Evolutionary conservation across 2,113 vertebrate genomes (phyloP), one percentile per base, ranked within the genome.

Genomic region (Pelodiscus sinensis): DNA sequence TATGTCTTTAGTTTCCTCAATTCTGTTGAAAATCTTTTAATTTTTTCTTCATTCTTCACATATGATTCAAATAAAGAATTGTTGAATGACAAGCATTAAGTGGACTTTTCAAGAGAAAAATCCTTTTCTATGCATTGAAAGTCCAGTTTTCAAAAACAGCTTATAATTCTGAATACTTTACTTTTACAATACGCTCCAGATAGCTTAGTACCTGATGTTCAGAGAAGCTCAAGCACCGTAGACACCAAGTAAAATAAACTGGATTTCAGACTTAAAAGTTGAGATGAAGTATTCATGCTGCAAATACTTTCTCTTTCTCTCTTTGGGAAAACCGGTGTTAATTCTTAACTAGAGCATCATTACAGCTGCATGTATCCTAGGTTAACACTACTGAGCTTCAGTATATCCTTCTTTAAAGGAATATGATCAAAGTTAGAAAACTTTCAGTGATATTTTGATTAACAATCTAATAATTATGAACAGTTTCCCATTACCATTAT

Each of bases 261-360:
- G 60, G 29, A 82, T 93, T 89, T 18, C 8, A 38, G 38, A 84
- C 82, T 91, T 85, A 88, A 92, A 75, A 92, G 31, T 87, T 50
- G 82, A 89, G 65, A 15, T 77, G 82, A 22, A 58, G 5, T 38
- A 78, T 7, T 31, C 3, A 81, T 2, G 38, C 35, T 25, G 44
- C 44, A 71, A 89, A 10, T 21, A 25, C 31, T 65, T 91, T 38
- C 93, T 90, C 60, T 38, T 86, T 29, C 58, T 54, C 10, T 54
- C 52, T 54, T 85, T 44, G 2, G 77, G 50, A 89, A 94, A 85
- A 31, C 2, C 44, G 52, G 1, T 78, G 6, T 87, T 85, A 14
- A 3, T 81, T 92, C 25, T 58, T 79, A 75, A 60, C 7, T 60
- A 60, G 84, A 71, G 14, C 91, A 14, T 6, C 6, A 27, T 0